Evolutionary conservation across 2,113 vertebrate genomes (phyloP), one percentile per base, ranked within the genome.

Genomic region (Atherinomorus stipes): DNA sequence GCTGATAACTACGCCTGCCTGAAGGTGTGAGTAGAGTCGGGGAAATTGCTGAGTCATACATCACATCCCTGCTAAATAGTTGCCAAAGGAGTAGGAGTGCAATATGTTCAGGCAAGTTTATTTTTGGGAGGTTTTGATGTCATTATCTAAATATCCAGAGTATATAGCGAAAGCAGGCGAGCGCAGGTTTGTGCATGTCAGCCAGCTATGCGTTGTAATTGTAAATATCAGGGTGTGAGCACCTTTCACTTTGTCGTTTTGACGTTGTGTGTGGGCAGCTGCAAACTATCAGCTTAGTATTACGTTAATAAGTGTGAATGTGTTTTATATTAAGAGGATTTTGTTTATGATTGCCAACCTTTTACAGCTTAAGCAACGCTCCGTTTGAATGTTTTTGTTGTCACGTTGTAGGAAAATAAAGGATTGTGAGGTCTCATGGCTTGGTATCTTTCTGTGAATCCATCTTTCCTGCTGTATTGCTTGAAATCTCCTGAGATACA

Each of bases 41-140:
- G 38, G 4, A 47, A 11, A 26, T 19, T 49, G 60, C 81, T 86
- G 77, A 84, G 70, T 89, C 86, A 83, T 47, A 64, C 63, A 28
- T 77, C 58, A 62, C 49, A 71, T 74, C 68, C 7, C 13, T 42
- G 51, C 50, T 74, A 71, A 81, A 80, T 59, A 68, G 57, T 31
- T 67, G 63, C 61, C 31, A 42, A 74, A 63, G 62, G 81, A 83
- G 49, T 54, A 25, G 25, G 12, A 73, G 75, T 51, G 53, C 74
- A 85, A 88, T 89, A 76, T 86, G 89, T 89, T 86, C 72, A 85
- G 86, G 71, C 90, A 88, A 80, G 90, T 88, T 87, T 80, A 81
- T 87, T 73, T 89, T 66, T 1, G 54, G 71, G 37, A 62, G 49
- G 47, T 19, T 62, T 64, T 74, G 71, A 76, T 77, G 71, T 80